A percentile compares a stretch with the other conserved stretches of the same genome.
phyloP scores from a whole-genome alignment of 2,797 vertebrate genomes.

The Amniataba percoides region DNA sequence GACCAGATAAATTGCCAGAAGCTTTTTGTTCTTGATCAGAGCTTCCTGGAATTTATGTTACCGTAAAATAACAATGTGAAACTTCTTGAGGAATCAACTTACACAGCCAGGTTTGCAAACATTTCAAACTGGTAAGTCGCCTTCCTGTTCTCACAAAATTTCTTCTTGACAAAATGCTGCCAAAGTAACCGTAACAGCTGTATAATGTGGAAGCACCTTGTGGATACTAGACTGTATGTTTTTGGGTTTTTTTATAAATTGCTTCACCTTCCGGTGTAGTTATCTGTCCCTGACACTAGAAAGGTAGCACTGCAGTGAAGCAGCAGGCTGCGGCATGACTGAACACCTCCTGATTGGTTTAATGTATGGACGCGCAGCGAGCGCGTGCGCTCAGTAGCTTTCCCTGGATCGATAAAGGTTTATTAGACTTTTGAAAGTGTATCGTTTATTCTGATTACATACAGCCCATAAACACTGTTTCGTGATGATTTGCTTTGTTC shows the following conservation, averaged over 20 bases:
- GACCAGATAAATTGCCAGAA: no score
- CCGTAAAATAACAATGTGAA: not conserved
- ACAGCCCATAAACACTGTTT: slow-evolving; percentile 21
- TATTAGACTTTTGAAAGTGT: slow-evolving; percentile 41
- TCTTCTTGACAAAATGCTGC: not conserved
- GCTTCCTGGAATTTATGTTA: no score
- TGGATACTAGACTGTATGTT: not conserved
- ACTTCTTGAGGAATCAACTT: not conserved
- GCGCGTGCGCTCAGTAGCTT: not conserved
- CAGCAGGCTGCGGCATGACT: not conserved
- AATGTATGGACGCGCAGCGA: not conserved
- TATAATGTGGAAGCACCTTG: not conserved
- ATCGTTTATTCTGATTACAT: slow-evolving; percentile 28
- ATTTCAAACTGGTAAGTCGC: not conserved
- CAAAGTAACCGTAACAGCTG: slow-evolving; percentile 2
- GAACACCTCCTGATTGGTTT: not conserved
- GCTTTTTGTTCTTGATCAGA: no score
- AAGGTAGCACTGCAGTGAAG: slow-evolving; percentile 2
- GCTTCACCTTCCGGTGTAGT: not conserved
- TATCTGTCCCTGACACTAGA: slow-evolving; percentile 11
- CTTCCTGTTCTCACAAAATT: slow-evolving; percentile 7
- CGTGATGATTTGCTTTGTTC: slow-evolving; percentile 21
- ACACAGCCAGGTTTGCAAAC: not conserved
- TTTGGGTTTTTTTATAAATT: slow-evolving; percentile 39
- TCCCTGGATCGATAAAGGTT: slow-evolving; percentile 38